Evolutionary conservation across 1,140 invertebrate species (phyloP).

Genomic region (Latrodectus geometricus): DNA sequence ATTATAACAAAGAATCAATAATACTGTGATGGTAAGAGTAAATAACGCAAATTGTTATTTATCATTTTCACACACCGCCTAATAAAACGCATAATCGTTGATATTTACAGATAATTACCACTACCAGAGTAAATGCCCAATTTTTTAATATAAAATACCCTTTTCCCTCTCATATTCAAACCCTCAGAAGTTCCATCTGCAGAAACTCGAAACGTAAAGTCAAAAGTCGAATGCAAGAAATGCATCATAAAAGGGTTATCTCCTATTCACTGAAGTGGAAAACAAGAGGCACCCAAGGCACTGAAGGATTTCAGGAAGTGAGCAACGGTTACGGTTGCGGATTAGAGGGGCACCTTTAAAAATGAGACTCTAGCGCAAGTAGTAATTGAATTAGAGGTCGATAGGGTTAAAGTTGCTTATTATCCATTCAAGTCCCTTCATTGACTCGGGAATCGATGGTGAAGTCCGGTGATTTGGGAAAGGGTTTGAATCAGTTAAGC

Average conservation of each 20-base stretch:
- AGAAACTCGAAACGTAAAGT: no score
- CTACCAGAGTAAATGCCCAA: background rate
- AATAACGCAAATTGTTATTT: background rate
- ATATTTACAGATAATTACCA: background rate
- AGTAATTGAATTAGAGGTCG: slow-evolving; percentile 52
- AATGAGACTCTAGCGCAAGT: background rate
- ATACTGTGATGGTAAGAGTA: background rate
- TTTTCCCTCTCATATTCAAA: background rate
- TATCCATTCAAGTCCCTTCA: slow-evolving; percentile 13
- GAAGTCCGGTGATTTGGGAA: slow-evolving; percentile 22
- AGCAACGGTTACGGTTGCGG: slow-evolving; percentile 32
- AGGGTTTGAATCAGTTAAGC: slow-evolving; percentile 39
- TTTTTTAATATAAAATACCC: background rate
- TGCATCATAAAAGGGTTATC: slow-evolving; percentile 32
- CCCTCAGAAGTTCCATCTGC: background rate
- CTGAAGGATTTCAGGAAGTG: slow-evolving; percentile 21
- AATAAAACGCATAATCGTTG: background rate
- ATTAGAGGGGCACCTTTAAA: slow-evolving; percentile 25
- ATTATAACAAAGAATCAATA: background rate
- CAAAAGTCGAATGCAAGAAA: slow-evolving; percentile 3
- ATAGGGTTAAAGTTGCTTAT: slow-evolving; percentile 56
- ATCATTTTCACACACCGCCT: background rate
- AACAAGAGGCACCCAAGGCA: slow-evolving; percentile 28
- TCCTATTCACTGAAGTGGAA: slow-evolving; percentile 16
- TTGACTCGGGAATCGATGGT: slow-evolving; percentile 10